Conservation (phyloP, 2,888 invertebrate species). For the Euclidia mi region DNA sequence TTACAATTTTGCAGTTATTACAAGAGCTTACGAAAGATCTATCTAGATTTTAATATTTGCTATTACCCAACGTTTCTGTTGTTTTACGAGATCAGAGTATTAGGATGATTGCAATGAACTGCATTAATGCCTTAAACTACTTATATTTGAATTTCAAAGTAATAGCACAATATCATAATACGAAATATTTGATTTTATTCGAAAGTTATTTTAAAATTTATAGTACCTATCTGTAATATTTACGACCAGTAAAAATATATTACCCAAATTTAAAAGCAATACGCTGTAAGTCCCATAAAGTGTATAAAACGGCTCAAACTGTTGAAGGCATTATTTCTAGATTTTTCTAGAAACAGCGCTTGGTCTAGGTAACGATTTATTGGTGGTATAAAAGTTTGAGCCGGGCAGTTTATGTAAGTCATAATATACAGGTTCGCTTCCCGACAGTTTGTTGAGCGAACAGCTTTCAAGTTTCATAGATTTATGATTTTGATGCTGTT, state of each 20-base stretch:
- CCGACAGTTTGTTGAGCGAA: conserved; percentile 55
- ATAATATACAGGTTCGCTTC: conserved; percentile 71
- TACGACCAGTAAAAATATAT: conserved; percentile 69
- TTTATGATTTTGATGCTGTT: conserved; percentile 51
- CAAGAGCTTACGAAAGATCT: no score
- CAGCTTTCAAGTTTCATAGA: conserved; percentile 64
- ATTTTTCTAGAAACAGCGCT: conserved; percentile 64
- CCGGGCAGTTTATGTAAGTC: conserved; percentile 69
- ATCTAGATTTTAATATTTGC: no score
- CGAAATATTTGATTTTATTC: no score
- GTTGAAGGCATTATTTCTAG: conserved; percentile 64
- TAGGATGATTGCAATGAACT: no score
- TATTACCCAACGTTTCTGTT: no score
- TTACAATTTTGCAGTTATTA: no score
- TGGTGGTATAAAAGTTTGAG: conserved; percentile 77
- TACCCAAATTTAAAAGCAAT: conserved; percentile 71
- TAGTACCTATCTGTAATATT: no score
- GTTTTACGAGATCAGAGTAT: no score
- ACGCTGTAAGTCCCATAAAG: conserved; percentile 56
- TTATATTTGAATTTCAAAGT: no score
- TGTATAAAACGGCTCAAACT: conserved; percentile 53
- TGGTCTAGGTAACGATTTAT: conserved; percentile 71
- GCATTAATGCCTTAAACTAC: no score
- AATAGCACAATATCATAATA: no score
- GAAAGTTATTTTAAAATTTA: no score